phyloP scores from a whole-genome alignment of 2,888 invertebrate genomes.

The Cephus spinipes region DNA sequence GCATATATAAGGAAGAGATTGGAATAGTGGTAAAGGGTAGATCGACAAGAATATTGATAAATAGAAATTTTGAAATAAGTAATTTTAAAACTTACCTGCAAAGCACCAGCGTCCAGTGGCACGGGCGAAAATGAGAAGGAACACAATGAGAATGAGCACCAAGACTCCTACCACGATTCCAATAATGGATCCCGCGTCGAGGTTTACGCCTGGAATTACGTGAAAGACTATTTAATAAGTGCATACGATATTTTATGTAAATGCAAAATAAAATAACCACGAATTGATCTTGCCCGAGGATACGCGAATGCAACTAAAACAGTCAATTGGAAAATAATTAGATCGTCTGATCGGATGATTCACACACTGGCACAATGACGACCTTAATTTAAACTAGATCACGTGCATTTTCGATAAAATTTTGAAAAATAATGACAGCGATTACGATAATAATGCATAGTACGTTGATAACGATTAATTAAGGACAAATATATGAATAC shows the following conservation, averaged over 20 bases:
- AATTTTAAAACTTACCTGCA: slow-evolving; percentile 76
- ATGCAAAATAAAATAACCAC: neutral
- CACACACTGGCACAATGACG: no score
- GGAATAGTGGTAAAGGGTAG: neutral
- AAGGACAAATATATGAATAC: neutral
- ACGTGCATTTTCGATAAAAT: neutral
- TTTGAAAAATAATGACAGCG: neutral
- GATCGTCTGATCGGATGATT: neutral
- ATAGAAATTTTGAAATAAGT: neutral
- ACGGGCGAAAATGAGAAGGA: slow-evolving; percentile 80
- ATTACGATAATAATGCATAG: neutral
- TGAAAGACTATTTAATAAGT: neutral
- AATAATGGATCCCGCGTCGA: slow-evolving; percentile 82
- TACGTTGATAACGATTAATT: neutral
- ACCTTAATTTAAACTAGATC: neutral
- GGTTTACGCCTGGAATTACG: slow-evolving; percentile 71
- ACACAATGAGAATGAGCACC: slow-evolving; percentile 73
- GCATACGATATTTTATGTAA: neutral
- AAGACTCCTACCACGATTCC: slow-evolving; percentile 81
- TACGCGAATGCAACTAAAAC: neutral
- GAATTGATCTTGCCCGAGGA: neutral
- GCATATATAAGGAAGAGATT: neutral
- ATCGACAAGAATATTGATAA: neutral
- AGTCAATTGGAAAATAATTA: neutral
- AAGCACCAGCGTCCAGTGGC: slow-evolving; percentile 89